Percentiles rank a stretch among this genome's conserved stretches.
Conservation (phyloP, 2,888 invertebrate species). For the Danaus chrysippus region DNA sequence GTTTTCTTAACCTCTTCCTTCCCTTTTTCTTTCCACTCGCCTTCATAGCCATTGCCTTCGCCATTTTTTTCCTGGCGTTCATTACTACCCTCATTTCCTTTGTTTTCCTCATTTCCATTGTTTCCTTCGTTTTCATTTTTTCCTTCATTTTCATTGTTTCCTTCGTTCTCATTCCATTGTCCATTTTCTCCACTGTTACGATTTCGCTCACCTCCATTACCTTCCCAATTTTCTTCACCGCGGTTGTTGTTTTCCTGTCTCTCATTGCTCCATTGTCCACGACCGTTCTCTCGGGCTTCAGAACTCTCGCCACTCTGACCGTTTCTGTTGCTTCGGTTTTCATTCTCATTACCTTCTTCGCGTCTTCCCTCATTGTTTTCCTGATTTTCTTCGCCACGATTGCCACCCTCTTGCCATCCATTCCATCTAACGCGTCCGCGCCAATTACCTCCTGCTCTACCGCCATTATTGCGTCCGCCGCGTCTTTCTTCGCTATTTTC, state of each 20-base stretch:
- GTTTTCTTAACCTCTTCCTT: constrained; percentile 1
- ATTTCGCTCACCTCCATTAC: not conserved
- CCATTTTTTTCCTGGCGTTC: constrained; percentile 9
- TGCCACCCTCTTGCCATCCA: constrained; percentile 5
- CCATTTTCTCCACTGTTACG: constrained; percentile 7
- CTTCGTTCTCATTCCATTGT: not conserved
- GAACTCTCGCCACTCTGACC: not conserved
- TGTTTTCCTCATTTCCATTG: not conserved
- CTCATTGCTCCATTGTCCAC: constrained; percentile 2
- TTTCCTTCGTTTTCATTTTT: not conserved
- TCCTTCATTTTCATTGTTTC: not conserved
- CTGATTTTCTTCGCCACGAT: constrained; percentile 8
- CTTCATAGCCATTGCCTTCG: not conserved
- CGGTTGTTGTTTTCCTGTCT: constrained; percentile 9
- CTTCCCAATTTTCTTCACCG: constrained; percentile 7
- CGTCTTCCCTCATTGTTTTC: constrained; percentile 6
- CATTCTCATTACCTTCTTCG: constrained; percentile 1
- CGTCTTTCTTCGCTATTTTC: constrained; percentile 12
- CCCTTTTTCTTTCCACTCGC: not conserved
- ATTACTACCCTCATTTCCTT: not conserved
- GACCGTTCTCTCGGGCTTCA: constrained; percentile 2
- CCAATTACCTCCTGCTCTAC: not conserved
- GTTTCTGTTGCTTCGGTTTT: constrained; percentile 10
- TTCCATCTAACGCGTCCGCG: constrained; percentile 8
- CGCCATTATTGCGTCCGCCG: constrained; percentile 1